Evolutionary conservation across 2,888 invertebrate species (phyloP), one percentile per base, ranked within the genome.

Genomic region (Scotopteryx bipunctaria): DNA sequence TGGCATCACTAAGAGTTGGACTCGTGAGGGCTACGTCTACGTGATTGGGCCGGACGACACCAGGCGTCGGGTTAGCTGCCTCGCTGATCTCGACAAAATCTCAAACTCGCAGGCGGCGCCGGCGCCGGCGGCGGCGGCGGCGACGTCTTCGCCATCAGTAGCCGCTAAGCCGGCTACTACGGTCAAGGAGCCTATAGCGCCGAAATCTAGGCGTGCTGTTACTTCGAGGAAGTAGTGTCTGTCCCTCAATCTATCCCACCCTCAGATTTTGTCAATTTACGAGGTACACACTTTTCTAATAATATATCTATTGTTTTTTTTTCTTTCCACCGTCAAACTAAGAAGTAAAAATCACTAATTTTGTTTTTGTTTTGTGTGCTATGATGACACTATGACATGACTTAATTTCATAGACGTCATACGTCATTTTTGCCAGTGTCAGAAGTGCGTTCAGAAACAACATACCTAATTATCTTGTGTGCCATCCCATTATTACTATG

Each of bases 81-180:
- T 42, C 2, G 42, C 31, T 16, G 42, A 42, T 2, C 42, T 42
- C 9, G 21, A 29, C 2, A 31, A 31, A 19, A 2, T 31, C 11
- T 3, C 29, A 3, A n/a, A 8, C 5, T 5, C 41, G 29, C 29
- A 4, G 11, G 11, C 19, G 8, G 29, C 29, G 11, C 4, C 9
- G 13, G 11, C 38, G 4, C 14, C 25, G 38, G 5, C 1, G 8
- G 3, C 38, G 9, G 25, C 25, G 14, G 8, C n/a, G n/a, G n/a
- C n/a, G n/a, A n/a, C n/a, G n/a, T n/a, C 9, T 5, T 8, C 33
- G 3, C n/a, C 16, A n/a, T 1, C 31, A 1, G 11, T 14, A 31
- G 36, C 36, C 5, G 21, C 16, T 0, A 33, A 21, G 19, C 11
- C 36, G 13, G 11, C 29, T 5, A 13, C 13, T 5, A 6, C 25